Evolutionary conservation across 1,140 invertebrate species (phyloP), one percentile per base, ranked within the genome.

Genomic region (Pseudoatta argentina): DNA sequence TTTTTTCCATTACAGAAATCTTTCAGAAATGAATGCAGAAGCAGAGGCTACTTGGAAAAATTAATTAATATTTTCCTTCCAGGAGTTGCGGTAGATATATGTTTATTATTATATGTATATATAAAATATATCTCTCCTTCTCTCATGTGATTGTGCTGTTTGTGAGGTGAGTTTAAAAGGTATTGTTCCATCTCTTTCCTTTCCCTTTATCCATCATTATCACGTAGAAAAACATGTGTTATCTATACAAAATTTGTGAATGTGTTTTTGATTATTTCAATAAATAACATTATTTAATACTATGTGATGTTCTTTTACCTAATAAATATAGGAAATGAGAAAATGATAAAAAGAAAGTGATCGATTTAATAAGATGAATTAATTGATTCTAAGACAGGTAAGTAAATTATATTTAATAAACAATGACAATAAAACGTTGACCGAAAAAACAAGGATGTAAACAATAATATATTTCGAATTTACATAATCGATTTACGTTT

Each of bases 81-180:
- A 92, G 91, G 71, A 86, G 7, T 34, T 48, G 12, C 10, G 34
- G 34, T 77, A 67, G n/a, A 27, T 53, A 85, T 18, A 44, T 91
- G 21, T 90, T 66, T 91, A 87, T 87, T 89, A 44, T 90, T 76
- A 55, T 85, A 75, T 71, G 51, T 88, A 72, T 87, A 24, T 86
- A 66, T 75, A 8, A 30, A 83, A 66, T 75, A 21, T 77, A 14
- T 81, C 30, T 81, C 30, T 51, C 16, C n/a, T 83, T 88, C 39
- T 44, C 39, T 44, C 53, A 73, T 87, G 87, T 87, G 88, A 82
- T 91, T 90, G 85, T 90, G 85, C 89, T 81, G 87, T 87, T 79
- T 63, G 64, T 82, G 86, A 92, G 92, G 92, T 92, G 88, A 93
- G 92, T 93, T 85, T 53, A 67, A 86, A 61, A 88, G 34, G 3